Evolutionary conservation across 1,140 invertebrate genomes (phyloP), one percentile per base, ranked within the genome.

Genomic region (Vanessa tameamea): DNA sequence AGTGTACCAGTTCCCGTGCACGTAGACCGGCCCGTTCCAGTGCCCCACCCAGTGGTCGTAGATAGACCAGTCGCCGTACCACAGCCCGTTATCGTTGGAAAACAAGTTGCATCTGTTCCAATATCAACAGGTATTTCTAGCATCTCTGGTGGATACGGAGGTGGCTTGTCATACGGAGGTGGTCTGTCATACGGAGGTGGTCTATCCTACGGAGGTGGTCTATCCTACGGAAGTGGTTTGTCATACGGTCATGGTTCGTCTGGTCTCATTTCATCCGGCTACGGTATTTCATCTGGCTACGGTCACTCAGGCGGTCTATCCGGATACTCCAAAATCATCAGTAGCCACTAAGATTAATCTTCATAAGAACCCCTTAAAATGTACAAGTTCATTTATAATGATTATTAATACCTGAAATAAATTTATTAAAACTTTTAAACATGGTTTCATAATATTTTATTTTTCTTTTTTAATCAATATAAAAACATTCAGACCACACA

Each of bases 11-110:
- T 88, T 0, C 89, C 88, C 0, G 87, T 92, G 1, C 84, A 86
- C 12, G 88, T 93, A 0, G 91, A 92, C 69, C 82, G 89, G 63
- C 90, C 90, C 3, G 88, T 91, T 0, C 79, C 89, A 4, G 89
- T 92, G 0, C 89, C 91, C 0, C 91, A 91, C 57, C 89, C 89
- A 8, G 86, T 92, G 0, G 82, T 89, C 1, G 88, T 93, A 0
- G 88, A 92, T 37, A 82, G 89, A 26, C 84, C 84, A 12, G 87
- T 93, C 15, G 75, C 90, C 1, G 87, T 92, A 4, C 90, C 88
- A 1, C 86, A 88, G 9, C 87, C 88, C 0, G 82, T 91, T 1
- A 82, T 88, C 0, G 81, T 89, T 13, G 82, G 86, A 31, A 81
- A 81, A 59, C 79, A 74, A 47, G 82, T 88, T n/a, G 83, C 77